Conservation (phyloP, 1,140 invertebrate genomes). For the Lasioglossum baleicum region DNA sequence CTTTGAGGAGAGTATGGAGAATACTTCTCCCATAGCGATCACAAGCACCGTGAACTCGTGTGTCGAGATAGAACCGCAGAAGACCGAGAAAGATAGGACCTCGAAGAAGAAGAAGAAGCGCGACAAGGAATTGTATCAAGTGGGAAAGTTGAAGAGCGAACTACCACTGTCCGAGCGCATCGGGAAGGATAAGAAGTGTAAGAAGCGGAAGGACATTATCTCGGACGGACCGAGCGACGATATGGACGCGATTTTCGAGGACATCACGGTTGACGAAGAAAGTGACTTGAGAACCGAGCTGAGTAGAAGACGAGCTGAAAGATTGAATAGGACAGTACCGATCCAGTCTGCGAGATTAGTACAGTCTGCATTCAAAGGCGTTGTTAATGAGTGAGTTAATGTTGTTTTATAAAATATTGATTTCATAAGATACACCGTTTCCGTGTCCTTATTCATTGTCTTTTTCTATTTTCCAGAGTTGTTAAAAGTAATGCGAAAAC, state of each 20-base stretch:
- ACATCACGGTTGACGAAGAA: constrained; percentile 71
- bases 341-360: constrained; percentile 75
- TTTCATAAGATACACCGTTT: neutral
- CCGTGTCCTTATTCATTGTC: constrained; percentile 11
- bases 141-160: constrained; percentile 71
- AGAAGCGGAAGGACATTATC: constrained; percentile 63
- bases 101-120: constrained; percentile 75
- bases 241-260: constrained; percentile 61
- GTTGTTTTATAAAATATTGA: neutral
- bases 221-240: constrained; percentile 53
- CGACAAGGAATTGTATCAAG: constrained; percentile 76
- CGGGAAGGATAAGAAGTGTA: constrained; percentile 73
- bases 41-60: constrained; percentile 54
- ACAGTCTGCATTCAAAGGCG: constrained; percentile 77
- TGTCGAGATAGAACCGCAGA: constrained; percentile 59
- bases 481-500: constrained; percentile 71
- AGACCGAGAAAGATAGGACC: constrained; percentile 59
- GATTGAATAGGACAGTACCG: constrained; percentile 70
- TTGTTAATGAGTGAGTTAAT: constrained; percentile 76
- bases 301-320: constrained; percentile 74
- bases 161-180: constrained; percentile 71
- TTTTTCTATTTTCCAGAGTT: constrained; percentile 65
- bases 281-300: constrained; percentile 73
- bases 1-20: constrained; percentile 55
- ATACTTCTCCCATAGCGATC: constrained; percentile 48